Evolutionary conservation across 92 coral and sea anemone species (phyloP), one percentile per base, ranked within the genome.

Genomic region (Actinostola sp.): DNA sequence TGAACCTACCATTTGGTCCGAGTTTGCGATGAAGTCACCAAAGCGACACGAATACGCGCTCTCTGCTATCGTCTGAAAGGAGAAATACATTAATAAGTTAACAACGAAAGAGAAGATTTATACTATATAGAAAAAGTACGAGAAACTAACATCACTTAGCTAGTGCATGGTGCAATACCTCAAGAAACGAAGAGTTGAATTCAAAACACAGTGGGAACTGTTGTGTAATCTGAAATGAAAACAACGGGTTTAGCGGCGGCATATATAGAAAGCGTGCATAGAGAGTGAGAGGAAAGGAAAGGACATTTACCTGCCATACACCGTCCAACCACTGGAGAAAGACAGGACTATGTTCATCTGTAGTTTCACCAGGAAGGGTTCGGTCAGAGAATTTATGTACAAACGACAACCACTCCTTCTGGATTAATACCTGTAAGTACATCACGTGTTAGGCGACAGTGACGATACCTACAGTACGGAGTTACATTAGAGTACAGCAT

Each of bases 321-420:
- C 98, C 91, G 70, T 94, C 98, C 61, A 94, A 65, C 97, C 97
- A 94, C 75, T 94, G 98, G 15, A 95, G 82, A 58, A 92, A 95
- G 15, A 95, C 88, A 5, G 97, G 99, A 28, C 95, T 89, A 58
- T 88, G 97, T 24, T 88, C 93, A 27, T 91, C 99, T 11, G 68
- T 43, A n/a, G 68, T 77, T 29, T 79, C 86, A 23, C 66, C 67
- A 9, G 88, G 76, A 4, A 89, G 69, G 63, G 78, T 68, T 21
- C 97, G 97, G 61, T 83, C 92, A 11, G 86, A 82, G 72, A 95
- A 95, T 41, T 38, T 73, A 76, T 95, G 99, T 34, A 92, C 84
- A 68, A 95, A 95, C 17, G 99, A 86, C 50, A 95, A 61, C 99
- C 99, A 95, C 66, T 95, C 99, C 70, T 91, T 95, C 66, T 95